Evolutionary conservation across 2,797 vertebrate species (phyloP).

Genomic region (Lagorchestes hirsutus): DNA sequence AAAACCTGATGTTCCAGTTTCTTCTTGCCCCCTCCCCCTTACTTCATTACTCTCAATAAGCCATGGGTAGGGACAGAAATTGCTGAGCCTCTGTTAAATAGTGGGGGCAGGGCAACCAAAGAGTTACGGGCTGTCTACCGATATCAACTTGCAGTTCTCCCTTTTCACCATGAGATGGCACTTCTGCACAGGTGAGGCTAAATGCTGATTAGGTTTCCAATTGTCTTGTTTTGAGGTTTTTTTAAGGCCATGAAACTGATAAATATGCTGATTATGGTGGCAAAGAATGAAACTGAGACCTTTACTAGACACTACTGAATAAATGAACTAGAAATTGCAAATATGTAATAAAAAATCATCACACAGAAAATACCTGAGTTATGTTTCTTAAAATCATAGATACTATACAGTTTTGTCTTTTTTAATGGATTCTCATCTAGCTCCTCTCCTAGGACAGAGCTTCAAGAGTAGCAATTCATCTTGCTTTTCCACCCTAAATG

Average conservation of each 20-base stretch:
- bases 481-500: not conserved
- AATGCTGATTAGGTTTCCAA: not conserved
- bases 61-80: not conserved
- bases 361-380: not conserved
- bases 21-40: not conserved
- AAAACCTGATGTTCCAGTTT: not conserved
- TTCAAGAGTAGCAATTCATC: not conserved
- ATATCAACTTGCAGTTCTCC: not conserved
- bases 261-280: not conserved
- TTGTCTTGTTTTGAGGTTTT: not conserved
- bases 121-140: not conserved
- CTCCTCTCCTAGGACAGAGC: not conserved
- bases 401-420: not conserved
- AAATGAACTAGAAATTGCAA: not conserved
- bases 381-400: not conserved
- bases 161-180: not conserved
- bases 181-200: not conserved
- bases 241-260: not conserved
- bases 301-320: not conserved
- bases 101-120: not conserved
- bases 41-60: not conserved
- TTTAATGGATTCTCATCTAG: not conserved
- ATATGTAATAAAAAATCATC: not conserved
- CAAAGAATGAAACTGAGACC: not conserved
- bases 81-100: not conserved